Evolutionary conservation across 2,113 vertebrate species (phyloP).

Genomic region (Helogale parvula): DNA sequence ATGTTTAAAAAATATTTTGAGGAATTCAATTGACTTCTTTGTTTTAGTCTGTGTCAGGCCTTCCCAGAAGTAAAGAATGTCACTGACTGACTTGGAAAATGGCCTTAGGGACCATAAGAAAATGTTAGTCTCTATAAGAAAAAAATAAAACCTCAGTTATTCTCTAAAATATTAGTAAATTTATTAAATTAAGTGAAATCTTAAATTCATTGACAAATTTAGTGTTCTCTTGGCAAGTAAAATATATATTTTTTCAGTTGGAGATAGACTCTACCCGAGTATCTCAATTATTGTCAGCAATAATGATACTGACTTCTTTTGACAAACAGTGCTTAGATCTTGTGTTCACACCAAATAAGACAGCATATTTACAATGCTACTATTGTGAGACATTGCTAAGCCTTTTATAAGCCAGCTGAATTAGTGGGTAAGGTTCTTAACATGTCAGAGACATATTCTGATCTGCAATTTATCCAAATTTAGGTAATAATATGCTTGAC

Average conservation of each 20-base stretch:
- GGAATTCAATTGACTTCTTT: not conserved
- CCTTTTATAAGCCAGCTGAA: not conserved
- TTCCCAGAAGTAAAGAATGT: not conserved
- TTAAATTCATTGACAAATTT: not conserved
- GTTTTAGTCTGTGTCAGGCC: not conserved
- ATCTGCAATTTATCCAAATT: not conserved
- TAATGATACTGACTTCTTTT: not conserved
- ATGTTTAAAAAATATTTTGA: not conserved
- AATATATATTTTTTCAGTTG: not conserved
- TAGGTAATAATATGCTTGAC: not conserved
- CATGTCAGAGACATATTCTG: constrained; percentile 14
- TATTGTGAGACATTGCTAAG: not conserved
- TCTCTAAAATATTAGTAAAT: not conserved
- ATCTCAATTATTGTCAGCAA: not conserved
- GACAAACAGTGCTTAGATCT: not conserved
- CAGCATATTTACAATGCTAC: not conserved
- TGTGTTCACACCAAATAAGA: not conserved
- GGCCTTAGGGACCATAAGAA: not conserved
- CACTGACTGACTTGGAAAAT: not conserved
- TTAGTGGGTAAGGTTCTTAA: not conserved
- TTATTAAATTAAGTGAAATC: not conserved
- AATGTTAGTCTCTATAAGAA: not conserved
- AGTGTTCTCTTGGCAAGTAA: not conserved
- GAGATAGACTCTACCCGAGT: not conserved
- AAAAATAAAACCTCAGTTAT: not conserved